Percentiles rank a stretch among this genome's conserved stretches.
Evolutionary conservation across 2,113 vertebrate species (phyloP).

Genomic region (Dolichotis patagonum): DNA sequence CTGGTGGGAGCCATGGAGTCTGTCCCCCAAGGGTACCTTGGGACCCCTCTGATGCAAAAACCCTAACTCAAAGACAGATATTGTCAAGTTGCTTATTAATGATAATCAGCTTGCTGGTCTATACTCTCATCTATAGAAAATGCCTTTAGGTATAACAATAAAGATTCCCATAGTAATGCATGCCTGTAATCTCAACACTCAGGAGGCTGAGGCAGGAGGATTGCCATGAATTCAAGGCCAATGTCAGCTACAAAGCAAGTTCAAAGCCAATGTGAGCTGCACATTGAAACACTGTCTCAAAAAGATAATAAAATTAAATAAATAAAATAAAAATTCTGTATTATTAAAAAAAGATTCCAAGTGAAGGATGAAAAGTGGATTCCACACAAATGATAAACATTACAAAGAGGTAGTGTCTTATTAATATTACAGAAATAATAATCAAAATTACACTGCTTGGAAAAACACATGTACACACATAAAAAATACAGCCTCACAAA

Average conservation of each 20-base stretch:
- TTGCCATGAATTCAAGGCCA: neutral
- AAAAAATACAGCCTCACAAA: neutral
- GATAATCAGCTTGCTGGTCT: neutral
- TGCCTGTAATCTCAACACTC: neutral
- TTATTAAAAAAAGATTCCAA: constrained; percentile 20
- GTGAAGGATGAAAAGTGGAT: neutral
- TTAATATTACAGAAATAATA: neutral
- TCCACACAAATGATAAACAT: neutral
- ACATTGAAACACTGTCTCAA: neutral
- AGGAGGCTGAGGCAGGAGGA: neutral
- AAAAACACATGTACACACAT: neutral
- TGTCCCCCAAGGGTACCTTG: too few species aligned
- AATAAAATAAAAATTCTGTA: neutral
- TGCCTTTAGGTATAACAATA: neutral
- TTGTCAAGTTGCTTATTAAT: neutral
- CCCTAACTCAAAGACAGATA: neutral
- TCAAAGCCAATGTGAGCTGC: neutral
- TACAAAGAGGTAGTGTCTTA: neutral
- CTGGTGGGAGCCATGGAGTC: neutral
- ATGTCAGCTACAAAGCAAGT: neutral
- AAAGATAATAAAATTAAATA: neutral
- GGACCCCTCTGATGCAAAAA: neutral
- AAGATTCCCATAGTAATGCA: neutral
- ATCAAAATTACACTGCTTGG: neutral
- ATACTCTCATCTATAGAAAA: neutral